Evolutionary conservation across 2,113 vertebrate genomes (phyloP), one percentile per base, ranked within the genome.

Genomic region (Tauraco erythrolophus): DNA sequence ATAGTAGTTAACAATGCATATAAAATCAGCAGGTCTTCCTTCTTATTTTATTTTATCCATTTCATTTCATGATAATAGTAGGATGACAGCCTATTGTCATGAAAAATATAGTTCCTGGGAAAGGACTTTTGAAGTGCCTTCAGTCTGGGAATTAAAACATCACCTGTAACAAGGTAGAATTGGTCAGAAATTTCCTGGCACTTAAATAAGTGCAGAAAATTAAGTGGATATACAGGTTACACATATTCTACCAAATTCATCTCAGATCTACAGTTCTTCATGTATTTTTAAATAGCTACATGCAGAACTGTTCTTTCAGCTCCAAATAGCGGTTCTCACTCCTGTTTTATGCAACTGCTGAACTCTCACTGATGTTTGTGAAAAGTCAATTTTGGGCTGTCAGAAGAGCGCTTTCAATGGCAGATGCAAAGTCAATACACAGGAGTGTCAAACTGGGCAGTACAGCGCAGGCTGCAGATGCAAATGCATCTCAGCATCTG

Each of bases 111-210:
- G 72, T 69, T 91, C 41, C 57, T 50, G 41, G 45, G 74, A 87
- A 82, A 96, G 57, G 76, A 75, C 57, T 90, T 95, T 4, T 64
- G 90, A 95, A 91, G 65, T 65, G 15, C 46, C 31, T 87, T 95
- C 61, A 33, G 69, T 53, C 15, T 89, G 50, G 56, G 82, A 96
- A 88, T 92, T 96, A 95, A 96, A 94, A 91, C 70, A 84, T 91
- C 80, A 72, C 57, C 53, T 46, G 24, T 94, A 94, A 94, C 37
- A 69, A 53, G 37, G 61, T 0, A 82, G 61, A 89, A 92, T 54
- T 54, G 65, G 60, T 78, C 41, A 50, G 60, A 96, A 95, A 95
- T 19, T 14, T 41, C 57, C 56, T 2, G 10, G 24, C 14, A 65
- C 53, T 82, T 84, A 56, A 58, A 39, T 19, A 69, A 76, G 39